Percentiles rank a stretch among this genome's conserved stretches.
These are phyloP conservation scores for Propsilocerus akamusi DNA, from an alignment of 1,140 invertebrate species.

Conservation along the genomic window DNA sequence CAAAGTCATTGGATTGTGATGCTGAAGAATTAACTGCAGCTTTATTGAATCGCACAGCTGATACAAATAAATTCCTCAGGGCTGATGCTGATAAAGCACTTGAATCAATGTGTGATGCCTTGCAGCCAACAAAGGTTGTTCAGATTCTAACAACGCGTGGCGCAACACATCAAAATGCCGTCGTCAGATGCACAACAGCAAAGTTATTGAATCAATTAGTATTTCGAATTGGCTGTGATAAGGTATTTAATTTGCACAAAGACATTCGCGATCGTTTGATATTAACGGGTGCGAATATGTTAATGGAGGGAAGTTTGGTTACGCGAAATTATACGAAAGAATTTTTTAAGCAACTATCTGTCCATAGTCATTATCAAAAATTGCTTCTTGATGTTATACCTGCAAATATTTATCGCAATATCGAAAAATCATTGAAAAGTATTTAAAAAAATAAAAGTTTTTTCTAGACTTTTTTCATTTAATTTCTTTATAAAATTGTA, in stretches of 20 bases:
- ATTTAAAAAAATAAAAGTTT: constrained; percentile 10
- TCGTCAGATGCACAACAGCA: constrained; percentile 61
- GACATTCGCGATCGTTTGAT: constrained; percentile 69
- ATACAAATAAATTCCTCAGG: constrained; percentile 81
- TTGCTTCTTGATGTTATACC: constrained; percentile 44
- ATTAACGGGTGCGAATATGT: constrained; percentile 55
- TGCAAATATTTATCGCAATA: constrained; percentile 38
- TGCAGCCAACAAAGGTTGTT: constrained; percentile 18
- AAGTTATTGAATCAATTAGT: constrained; percentile 52
- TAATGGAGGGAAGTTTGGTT: constrained; percentile 71
- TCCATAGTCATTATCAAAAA: constrained; percentile 40
- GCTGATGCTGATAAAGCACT: constrained; percentile 48
- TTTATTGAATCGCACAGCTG: constrained; percentile 69
- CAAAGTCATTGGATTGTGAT: constrained; percentile 63
- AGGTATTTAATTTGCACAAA: constrained; percentile 47
- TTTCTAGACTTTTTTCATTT: neutral
- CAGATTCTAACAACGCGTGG: constrained; percentile 30
- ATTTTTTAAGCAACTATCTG: constrained; percentile 37
- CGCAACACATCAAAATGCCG: constrained; percentile 64
- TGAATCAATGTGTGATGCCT: constrained; percentile 12
- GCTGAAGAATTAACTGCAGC: constrained; percentile 65
- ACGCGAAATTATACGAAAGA: constrained; percentile 54
- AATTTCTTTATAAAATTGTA: neutral
- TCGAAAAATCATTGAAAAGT: constrained; percentile 38
- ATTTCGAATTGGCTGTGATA: constrained; percentile 51